Base-by-base conservation (phyloP, 2,113 vertebrate genomes). In the Opisthocomus hoazin region DNA sequence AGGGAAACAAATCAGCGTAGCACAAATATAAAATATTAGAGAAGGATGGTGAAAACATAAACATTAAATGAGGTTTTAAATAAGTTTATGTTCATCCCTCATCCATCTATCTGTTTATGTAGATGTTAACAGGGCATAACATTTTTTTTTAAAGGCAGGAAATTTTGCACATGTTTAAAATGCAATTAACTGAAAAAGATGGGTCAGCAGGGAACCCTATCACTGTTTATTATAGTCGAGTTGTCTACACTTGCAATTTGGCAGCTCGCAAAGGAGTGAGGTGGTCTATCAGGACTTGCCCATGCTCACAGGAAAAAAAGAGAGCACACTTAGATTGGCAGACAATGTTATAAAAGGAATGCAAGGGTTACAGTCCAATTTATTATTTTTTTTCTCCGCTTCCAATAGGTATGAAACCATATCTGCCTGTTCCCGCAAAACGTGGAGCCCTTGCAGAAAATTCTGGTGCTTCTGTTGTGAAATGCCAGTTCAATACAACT, bases 1-100 rank as follows among this genome's bases (percentile, higher is more conserved):
- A 78, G 46, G 12, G 22, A 84, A 92, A 81, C 9, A 94, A 90
- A 92, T 76, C 46, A 57, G 48, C 43, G 76, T 84, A 87, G 15
- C 26, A 60, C 30, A 93, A 82, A 92, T 76, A 89, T 60, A 87
- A 87, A 93, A 89, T 89, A 92, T 69, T 84, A 50, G 69, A 92
- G 53, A 43, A 65, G 36, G 37, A 61, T 46, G 15, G 26, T 79
- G 54, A 91, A 77, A 87, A 84, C 15, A 48, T 14, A 87, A 43
- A 68, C 36, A 87, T 68, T 34, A 34, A 60, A 45, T 84, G 51
- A 56, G 39, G 20, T 6, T 71, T 95, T 91, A 53, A 10, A 1
- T 26, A 58, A 65, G 15, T 45, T 6, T 57, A 50, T 17, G 26
- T 43, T 18, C 24, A 53, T 16, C 51, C 20, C 4, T 92, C 32